phyloP scores from a whole-genome alignment of 2,888 invertebrate species.

The Sphaerophoria rueppellii region DNA sequence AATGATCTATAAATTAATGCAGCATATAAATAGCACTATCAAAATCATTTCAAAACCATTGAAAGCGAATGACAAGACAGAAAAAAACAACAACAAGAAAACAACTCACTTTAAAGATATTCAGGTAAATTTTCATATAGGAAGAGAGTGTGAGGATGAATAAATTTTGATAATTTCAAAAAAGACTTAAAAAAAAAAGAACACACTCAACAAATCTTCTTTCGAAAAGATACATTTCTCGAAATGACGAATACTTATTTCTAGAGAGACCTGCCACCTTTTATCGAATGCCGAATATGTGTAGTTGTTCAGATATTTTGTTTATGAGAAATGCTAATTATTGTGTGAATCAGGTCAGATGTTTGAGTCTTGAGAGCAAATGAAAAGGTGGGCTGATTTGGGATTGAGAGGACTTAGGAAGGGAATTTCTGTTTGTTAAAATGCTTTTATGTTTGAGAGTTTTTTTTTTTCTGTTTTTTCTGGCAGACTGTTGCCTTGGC shows the following conservation, averaged over 20 bases:
- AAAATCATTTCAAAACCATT: slow-evolving; percentile 43
- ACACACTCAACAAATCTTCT: neutral
- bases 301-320: neutral
- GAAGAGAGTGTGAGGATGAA: neutral
- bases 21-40: slow-evolving; percentile 34
- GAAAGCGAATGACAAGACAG: neutral
- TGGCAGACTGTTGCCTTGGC: neutral
- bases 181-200: neutral
- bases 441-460: neutral
- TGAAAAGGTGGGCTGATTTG: neutral
- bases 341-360: slow-evolving; percentile 32
- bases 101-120: slow-evolving; percentile 51
- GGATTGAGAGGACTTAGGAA: neutral
- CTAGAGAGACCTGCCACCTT: slow-evolving; percentile 12
- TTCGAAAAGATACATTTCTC: slow-evolving; percentile 18
- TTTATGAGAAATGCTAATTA: slow-evolving; percentile 18
- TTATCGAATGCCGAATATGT: neutral
- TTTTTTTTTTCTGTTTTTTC: neutral
- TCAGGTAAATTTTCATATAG: slow-evolving; percentile 52
- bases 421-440: neutral
- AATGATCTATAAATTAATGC: slow-evolving; percentile 57
- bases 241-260: slow-evolving; percentile 62
- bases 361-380: neutral
- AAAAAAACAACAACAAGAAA: slow-evolving; percentile 11
- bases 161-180: slow-evolving; percentile 28